Percentiles rank a stretch among this genome's conserved stretches.
These are phyloP conservation scores for Chitala chitala DNA, from an alignment of 2,113 vertebrate genomes.

Conservation along the genomic window DNA sequence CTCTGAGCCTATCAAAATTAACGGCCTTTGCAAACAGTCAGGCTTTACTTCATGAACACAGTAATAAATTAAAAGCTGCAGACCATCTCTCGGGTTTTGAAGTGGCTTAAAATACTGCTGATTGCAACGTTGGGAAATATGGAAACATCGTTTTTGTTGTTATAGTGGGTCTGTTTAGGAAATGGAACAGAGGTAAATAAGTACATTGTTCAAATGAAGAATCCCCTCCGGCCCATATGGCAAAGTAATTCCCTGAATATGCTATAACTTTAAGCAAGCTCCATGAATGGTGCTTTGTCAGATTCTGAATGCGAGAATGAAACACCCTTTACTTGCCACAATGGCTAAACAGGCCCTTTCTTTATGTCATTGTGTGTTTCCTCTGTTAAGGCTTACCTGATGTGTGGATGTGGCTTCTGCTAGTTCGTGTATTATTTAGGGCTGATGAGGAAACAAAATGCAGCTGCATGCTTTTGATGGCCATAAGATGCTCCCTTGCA, in stretches of 20 bases:
- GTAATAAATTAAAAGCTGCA: background rate
- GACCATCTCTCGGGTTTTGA: background rate
- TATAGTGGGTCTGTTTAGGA: slow-evolving; percentile 4
- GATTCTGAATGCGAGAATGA: background rate
- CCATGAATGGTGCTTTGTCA: slow-evolving; percentile 12
- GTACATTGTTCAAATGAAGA: background rate
- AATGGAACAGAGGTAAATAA: background rate
- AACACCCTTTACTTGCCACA: too few species aligned
- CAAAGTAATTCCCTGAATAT: background rate
- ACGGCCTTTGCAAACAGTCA: background rate
- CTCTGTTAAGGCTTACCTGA: background rate
- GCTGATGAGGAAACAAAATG: background rate
- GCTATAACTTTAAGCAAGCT: background rate
- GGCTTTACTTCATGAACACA: background rate
- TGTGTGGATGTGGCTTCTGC: background rate
- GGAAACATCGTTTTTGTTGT: slow-evolving; percentile 9
- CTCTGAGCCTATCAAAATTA: slow-evolving; percentile 2
- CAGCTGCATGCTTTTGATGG: too few species aligned
- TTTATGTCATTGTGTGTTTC: background rate
- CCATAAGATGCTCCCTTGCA: too few species aligned
- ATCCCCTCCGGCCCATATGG: background rate
- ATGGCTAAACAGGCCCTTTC: background rate
- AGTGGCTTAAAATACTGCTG: background rate
- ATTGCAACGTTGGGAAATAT: background rate
- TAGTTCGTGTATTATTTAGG: background rate